A percentile compares a stretch with the other conserved stretches of the same genome.
Evolutionary conservation across 2,888 invertebrate genomes (phyloP).

Genomic region (Sinhomidia bicolor): DNA sequence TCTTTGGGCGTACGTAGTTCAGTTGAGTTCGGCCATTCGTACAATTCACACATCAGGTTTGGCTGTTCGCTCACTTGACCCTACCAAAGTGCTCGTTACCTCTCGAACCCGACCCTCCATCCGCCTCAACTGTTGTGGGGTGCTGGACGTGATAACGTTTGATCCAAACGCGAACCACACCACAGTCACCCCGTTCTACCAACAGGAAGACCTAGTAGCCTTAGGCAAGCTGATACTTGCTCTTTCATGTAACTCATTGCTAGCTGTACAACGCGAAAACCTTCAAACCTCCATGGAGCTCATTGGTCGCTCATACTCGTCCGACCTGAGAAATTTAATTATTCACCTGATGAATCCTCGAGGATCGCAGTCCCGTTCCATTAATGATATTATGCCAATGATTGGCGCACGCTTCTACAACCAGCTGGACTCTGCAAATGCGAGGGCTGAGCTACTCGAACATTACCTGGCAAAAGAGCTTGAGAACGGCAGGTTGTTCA

Average conservation of each 20-base stretch:
- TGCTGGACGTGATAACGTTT: constrained; percentile 90
- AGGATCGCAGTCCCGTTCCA: constrained; percentile 85
- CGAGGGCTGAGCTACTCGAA: constrained; percentile 93
- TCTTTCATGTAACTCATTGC: constrained; percentile 95
- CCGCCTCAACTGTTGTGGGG: constrained; percentile 90
- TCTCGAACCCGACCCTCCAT: constrained; percentile 86
- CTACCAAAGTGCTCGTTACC: constrained; percentile 93
- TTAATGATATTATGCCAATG: constrained; percentile 99
- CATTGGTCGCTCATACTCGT: constrained; percentile 94
- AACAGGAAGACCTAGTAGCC: constrained; percentile 95
- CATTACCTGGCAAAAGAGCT: constrained; percentile 95
- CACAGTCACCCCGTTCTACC: constrained; percentile 87
- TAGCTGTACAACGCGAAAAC: constrained; percentile 93
- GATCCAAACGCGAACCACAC: constrained; percentile 88
- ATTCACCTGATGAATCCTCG: constrained; percentile 84
- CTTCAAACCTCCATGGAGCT: constrained; percentile 94
- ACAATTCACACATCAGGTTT: constrained; percentile 92
- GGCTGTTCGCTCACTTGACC: constrained; percentile 92
- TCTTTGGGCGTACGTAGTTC: constrained; percentile 97
- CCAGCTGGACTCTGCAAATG: constrained; percentile 94
- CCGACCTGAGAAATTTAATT: constrained; percentile 96
- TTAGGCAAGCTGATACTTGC: constrained; percentile 95
- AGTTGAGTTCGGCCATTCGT: constrained; percentile 95
- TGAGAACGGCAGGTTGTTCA: constrained; percentile 96
- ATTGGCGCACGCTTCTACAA: constrained; percentile 98